Evolutionary conservation across 1,140 invertebrate species (phyloP).

Genomic region (Drosophila sturtevanti): DNA sequence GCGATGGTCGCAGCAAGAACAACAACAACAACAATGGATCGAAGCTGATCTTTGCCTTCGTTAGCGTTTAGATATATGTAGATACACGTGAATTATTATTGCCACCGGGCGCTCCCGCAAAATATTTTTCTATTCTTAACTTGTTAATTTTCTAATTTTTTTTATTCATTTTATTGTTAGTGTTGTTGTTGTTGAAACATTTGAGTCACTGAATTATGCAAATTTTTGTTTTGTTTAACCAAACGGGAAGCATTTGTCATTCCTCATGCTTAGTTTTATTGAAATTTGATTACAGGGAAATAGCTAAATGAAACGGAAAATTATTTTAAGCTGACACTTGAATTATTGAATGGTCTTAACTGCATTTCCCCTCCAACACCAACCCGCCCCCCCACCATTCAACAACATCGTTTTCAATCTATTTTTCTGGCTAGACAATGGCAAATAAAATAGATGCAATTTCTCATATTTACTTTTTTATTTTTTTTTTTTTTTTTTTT

Average conservation of each 20-base stretch:
- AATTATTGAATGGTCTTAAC: not conserved
- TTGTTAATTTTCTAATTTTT: constrained; percentile 9
- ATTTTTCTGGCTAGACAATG: constrained; percentile 58
- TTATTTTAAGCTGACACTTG: constrained; percentile 17
- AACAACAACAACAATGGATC: constrained; percentile 62
- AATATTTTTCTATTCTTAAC: constrained; percentile 11
- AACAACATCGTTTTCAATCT: not conserved
- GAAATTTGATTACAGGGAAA: constrained; percentile 28
- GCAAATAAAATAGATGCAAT: constrained; percentile 68
- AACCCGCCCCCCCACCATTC: not conserved
- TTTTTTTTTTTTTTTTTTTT: constrained; percentile 13
- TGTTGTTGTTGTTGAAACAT: not conserved
- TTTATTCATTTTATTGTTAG: constrained; percentile 16
- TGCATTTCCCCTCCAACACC: not conserved
- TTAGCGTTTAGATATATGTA: constrained; percentile 56
- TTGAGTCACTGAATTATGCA: not conserved
- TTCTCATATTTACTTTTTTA: constrained; percentile 69
- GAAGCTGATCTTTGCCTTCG: constrained; percentile 58
- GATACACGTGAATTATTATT: constrained; percentile 64
- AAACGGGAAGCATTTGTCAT: constrained; percentile 2
- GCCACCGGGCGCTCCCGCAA: constrained; percentile 53
- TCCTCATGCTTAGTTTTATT: not conserved
- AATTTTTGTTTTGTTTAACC: constrained; percentile 1
- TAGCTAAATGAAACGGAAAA: constrained; percentile 24
- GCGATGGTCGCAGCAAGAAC: constrained; percentile 33